Base-by-base conservation (phyloP, 2,113 vertebrate species). In the Campylomormyrus tamandua region DNA sequence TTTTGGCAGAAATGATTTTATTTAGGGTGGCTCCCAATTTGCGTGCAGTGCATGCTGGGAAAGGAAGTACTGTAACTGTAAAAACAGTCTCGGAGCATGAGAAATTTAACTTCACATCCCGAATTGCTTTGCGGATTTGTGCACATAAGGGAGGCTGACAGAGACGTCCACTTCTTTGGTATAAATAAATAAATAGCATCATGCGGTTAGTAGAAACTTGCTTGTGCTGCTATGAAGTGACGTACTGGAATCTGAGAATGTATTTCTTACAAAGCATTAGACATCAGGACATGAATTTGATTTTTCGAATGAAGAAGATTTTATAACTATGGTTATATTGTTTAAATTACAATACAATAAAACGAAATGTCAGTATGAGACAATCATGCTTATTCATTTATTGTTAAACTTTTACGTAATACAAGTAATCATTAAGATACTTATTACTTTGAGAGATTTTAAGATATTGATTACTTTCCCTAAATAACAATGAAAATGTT, bases 21-120 rank as follows among this genome's bases (percentile, higher is more conserved):
- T 53, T 80, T 80, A 42, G 85, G 85, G 50, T 11, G 45, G 5
- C 56, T 91, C 42, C 91, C 92, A 90, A 92, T 7, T 90, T 86
- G 2, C 83, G 17, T 15, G 42, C 1, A 11, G 3, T 39, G 27
- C n/a, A 52, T 46, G 31, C 15, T 90, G 94, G 96, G 96, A 94
- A 93, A 90, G 93, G 95, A 93, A 96, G 96, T 97, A 94, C 84
- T n/a, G 19, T 21, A 66, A n/a, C 42, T 58, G 39, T 24, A 19
- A 24, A 24, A 45, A 5, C 35, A 5, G 53, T 39, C 11, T 24
- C 35, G 35, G 31, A 45, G 27, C 4, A 8, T 15, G 39, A 56
- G 46, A 39, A 45, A 46, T n/a, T 66, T 21, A 24, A 88, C 87
- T 88, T 88, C 56, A 88, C 27, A 88, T 66, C 53, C 87, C 87